Percentiles rank a stretch among this genome's conserved stretches.
Evolutionary conservation across 1,140 invertebrate species (phyloP).

Genomic region (Cyrtorhinus lividipennis): DNA sequence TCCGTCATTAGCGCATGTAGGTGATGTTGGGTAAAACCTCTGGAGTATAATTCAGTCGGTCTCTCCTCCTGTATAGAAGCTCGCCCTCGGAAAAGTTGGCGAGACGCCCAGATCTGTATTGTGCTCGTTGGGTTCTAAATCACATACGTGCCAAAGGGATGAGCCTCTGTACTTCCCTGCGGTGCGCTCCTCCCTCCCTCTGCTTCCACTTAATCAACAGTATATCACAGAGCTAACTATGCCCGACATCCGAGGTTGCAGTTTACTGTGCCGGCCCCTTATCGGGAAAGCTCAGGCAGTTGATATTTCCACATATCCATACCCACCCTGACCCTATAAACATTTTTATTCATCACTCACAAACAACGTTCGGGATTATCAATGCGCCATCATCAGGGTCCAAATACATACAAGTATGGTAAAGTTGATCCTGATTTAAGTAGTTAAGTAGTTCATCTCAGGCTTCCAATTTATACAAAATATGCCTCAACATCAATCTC

Average conservation of each 20-base stretch:
- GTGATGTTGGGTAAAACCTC: background rate
- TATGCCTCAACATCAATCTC: too few relatives aligned
- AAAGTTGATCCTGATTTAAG: too few relatives aligned
- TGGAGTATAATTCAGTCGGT: constrained; percentile 1
- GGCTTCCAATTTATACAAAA: too few relatives aligned
- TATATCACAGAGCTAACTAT: constrained; percentile 3
- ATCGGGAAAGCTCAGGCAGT: background rate
- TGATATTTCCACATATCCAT: too few relatives aligned
- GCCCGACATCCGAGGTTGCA: background rate
- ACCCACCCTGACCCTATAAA: too few relatives aligned
- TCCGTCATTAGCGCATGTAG: too few relatives aligned
- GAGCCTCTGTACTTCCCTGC: background rate
- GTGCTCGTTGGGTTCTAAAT: constrained; percentile 2
- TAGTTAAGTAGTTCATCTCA: too few relatives aligned
- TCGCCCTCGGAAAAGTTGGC: background rate
- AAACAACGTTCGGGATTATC: too few relatives aligned
- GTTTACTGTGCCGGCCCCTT: background rate
- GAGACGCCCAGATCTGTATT: background rate
- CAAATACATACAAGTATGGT: too few relatives aligned
- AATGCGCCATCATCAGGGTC: too few relatives aligned
- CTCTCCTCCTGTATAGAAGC: background rate
- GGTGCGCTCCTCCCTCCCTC: background rate
- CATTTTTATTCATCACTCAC: too few relatives aligned
- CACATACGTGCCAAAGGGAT: constrained; percentile 3
- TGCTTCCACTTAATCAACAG: background rate